phyloP scores from a whole-genome alignment of 1,140 invertebrate species.

The Calephelis virginiensis region DNA sequence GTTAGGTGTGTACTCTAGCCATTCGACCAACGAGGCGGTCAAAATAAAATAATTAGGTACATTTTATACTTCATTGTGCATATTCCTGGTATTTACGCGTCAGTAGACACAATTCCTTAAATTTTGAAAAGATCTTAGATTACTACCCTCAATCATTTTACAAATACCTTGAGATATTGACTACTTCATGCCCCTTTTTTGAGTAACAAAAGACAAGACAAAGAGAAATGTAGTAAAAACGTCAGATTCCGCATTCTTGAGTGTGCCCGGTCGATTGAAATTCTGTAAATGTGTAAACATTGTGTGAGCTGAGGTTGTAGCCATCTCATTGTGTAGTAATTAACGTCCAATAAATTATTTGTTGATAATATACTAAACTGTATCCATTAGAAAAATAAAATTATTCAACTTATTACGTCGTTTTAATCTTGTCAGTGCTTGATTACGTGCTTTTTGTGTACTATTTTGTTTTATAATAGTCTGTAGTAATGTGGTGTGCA shows the following conservation, averaged over 20 bases:
- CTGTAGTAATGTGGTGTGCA: too few relatives aligned
- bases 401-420: constrained; percentile 33
- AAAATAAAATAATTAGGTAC: neutral
- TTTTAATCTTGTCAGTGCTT: constrained; percentile 32
- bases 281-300: neutral
- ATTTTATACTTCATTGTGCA: neutral
- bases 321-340: neutral
- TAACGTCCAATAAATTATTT: constrained; percentile 28
- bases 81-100: neutral
- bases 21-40: too few relatives aligned
- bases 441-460: neutral
- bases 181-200: too few relatives aligned
- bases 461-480: neutral
- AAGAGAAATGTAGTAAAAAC: too few relatives aligned
- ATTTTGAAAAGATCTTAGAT: too few relatives aligned
- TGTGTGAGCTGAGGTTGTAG: constrained; percentile 6
- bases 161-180: too few relatives aligned
- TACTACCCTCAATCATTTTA: too few relatives aligned
- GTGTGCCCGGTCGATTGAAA: constrained; percentile 3
- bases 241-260: neutral
- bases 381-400: constrained; percentile 69
- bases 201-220: too few relatives aligned
- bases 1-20: too few relatives aligned
- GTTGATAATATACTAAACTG: constrained; percentile 68
- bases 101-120: too few relatives aligned